Evolutionary conservation across 2,113 vertebrate genomes (phyloP), one percentile per base, ranked within the genome.

Genomic region (Siniperca knerii): DNA sequence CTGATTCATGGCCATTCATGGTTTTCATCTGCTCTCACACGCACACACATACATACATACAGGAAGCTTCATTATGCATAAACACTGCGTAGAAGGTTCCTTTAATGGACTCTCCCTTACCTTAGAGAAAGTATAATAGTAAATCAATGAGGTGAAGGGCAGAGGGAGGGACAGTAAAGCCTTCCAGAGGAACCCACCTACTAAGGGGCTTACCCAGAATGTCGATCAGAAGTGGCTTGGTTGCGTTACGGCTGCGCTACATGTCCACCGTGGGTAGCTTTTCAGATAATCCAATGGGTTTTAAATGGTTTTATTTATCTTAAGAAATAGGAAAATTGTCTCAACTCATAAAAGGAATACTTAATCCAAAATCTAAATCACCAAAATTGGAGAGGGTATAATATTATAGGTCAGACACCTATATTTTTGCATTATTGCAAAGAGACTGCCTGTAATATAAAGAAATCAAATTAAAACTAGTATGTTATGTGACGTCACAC

Each of bases 101-200:
- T 95, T 94, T 96, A 96, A 96, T 96, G 88, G 93, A 96, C 95
- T 95, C 91, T 92, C 44, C 66, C 82, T 94, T 95, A 94, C 93
- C 91, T 95, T 90, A 86, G 88, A 93, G 90, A 91, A 94, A 86
- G 88, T 87, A 68, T 95, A 95, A 95, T 95, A 87, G 93, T 89
- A 94, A 96, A 96, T 96, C 96, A 94, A 95, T 95, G 89, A 93
- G 94, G 93, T 92, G 93, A 95, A 95, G 93, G 94, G 90, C 89
- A 94, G 85, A 40, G 85, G 90, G 92, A 92, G 89, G 92, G 87
- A 87, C 85, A 68, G 79, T 58, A 55, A 77, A 91, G 84, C 82
- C 73, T 67, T 81, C 84, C 62, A 44, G 86, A 87, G 68, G 80
- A 67, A 77, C 74, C 92, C 82, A 44, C 68, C 81, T 88, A 88